Conservation (phyloP, 2,797 vertebrate genomes). For the Labroides dimidiatus region DNA sequence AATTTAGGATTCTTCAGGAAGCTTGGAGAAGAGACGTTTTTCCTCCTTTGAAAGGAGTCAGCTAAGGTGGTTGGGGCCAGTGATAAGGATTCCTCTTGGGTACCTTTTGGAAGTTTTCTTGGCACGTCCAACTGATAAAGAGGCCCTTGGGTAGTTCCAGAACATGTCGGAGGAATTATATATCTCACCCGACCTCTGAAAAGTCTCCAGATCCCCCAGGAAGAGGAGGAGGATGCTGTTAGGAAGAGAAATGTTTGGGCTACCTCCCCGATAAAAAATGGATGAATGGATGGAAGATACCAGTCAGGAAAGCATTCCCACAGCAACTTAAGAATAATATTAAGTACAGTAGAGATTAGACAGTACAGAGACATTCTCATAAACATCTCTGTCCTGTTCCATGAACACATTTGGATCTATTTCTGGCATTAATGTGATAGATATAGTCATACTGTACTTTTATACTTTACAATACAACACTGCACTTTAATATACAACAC, state of each 20-base stretch:
- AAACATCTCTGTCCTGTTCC: neutral
- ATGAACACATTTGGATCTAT: neutral
- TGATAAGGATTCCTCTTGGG: constrained; percentile 1
- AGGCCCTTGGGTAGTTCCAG: neutral
- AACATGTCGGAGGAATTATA: neutral
- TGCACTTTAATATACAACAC: no score
- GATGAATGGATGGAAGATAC: constrained; percentile 27
- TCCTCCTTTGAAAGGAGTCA: neutral
- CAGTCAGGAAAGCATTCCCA: constrained; percentile 17
- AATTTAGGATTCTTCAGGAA: neutral
- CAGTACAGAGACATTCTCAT: neutral
- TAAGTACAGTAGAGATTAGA: constrained; percentile 14
- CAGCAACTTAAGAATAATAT: constrained; percentile 40
- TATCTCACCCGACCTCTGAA: neutral
- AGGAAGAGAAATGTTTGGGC: neutral
- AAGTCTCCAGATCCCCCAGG: neutral
- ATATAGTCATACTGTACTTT: neutral
- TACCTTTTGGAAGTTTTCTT: constrained; percentile 9
- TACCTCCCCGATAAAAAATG: constrained; percentile 11
- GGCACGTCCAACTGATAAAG: neutral
- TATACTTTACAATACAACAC: no score
- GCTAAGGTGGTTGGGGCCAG: neutral
- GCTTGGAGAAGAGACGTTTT: neutral
- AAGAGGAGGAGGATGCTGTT: neutral
- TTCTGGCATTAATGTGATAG: neutral